Conservation (phyloP, 2,113 vertebrate species). For the Chaetodon auriga region DNA sequence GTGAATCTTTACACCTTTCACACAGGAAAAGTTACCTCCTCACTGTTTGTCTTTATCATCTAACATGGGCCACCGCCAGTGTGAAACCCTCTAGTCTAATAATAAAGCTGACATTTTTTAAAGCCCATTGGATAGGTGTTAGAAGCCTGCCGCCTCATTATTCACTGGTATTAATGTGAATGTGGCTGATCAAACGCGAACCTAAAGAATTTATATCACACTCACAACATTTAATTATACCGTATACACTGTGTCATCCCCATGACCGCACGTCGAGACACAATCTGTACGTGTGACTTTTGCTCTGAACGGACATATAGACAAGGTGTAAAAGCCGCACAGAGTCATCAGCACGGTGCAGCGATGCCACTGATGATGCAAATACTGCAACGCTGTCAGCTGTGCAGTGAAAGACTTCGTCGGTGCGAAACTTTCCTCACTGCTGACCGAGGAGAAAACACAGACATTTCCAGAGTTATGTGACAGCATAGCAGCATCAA, state of each 20-base stretch:
- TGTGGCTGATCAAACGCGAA: too few relatives aligned
- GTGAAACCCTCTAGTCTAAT: background rate
- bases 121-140: background rate
- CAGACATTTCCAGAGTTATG: constrained; percentile 12
- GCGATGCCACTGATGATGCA: constrained; percentile 38
- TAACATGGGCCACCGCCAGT: background rate
- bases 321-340: constrained; percentile 33
- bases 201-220: background rate
- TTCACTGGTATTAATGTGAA: constrained; percentile 9
- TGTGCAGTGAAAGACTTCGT: too few relatives aligned
- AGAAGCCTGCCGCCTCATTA: background rate
- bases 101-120: background rate
- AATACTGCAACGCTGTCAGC: constrained; percentile 31
- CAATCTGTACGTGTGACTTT: background rate
- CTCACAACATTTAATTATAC: constrained; percentile 9
- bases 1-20: background rate
- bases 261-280: background rate
- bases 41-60: background rate
- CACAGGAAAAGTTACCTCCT: background rate
- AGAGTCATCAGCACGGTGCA: constrained; percentile 18
- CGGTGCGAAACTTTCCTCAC: constrained; percentile 39
- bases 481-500: constrained; percentile 22
- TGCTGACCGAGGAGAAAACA: constrained; percentile 57
- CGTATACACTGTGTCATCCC: constrained; percentile 1
- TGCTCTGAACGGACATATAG: constrained; percentile 14